Conservation (phyloP, 2,113 vertebrate species). For the Danionella cerebrum region DNA sequence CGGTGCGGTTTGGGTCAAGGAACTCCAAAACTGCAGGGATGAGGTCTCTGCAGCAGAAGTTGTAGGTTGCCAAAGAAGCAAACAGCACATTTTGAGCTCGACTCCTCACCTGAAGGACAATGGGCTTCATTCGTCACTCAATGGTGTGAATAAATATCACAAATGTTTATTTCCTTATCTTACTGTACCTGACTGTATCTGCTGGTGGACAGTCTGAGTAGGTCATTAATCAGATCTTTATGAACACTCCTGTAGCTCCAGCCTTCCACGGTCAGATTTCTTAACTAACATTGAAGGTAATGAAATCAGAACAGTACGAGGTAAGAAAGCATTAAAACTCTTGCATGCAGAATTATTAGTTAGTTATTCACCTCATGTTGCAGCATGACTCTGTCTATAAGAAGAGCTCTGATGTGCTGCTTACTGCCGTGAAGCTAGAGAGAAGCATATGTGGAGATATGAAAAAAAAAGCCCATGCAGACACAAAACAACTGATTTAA, state of each 20-base stretch:
- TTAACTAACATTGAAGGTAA: constrained; percentile 62
- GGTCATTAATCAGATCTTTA: constrained; percentile 84
- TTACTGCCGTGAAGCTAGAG: constrained; percentile 91
- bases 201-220: constrained; percentile 88
- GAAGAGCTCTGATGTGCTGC: constrained; percentile 87
- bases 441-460: constrained; percentile 29
- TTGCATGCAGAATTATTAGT: too few relatives aligned
- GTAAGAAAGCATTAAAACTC: neutral
- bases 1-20: constrained; percentile 71
- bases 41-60: constrained; percentile 92
- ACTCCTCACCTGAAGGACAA: constrained; percentile 77
- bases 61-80: constrained; percentile 88
- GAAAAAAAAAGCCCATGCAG: neutral
- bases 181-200: constrained; percentile 88
- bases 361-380: constrained; percentile 96
- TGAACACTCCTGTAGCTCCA: constrained; percentile 87
- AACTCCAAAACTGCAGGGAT: constrained; percentile 87
- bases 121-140: neutral
- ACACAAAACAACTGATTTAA: neutral
- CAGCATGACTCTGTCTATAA: constrained; percentile 95
- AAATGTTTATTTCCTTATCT: neutral
- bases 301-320: neutral
- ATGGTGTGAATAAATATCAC: too few relatives aligned
- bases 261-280: constrained; percentile 88
- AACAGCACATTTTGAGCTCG: constrained; percentile 91